These are phyloP conservation scores for Planococcus citri DNA, from an alignment of 1,140 invertebrate species.

Conservation along the genomic window DNA sequence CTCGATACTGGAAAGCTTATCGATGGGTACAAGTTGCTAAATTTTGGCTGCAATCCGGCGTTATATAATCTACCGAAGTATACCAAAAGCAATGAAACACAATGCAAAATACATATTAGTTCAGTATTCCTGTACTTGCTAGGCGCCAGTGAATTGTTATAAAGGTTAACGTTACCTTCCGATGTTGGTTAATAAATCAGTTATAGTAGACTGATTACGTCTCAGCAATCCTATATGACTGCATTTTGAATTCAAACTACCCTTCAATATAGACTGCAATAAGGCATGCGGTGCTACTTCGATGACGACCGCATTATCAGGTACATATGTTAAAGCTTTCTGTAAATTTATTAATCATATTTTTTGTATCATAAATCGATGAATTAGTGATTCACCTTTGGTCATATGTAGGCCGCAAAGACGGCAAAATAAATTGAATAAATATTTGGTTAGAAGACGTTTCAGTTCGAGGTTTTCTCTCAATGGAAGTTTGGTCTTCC, in stretches of 20 bases:
- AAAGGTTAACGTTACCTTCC: too few species aligned
- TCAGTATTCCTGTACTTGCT: too few species aligned
- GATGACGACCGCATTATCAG: slow-evolving; percentile 61
- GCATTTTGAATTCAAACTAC: slow-evolving; percentile 20
- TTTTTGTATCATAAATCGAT: too few species aligned
- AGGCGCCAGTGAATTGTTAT: too few species aligned
- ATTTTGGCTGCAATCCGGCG: slow-evolving; percentile 46
- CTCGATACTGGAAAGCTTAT: slow-evolving; percentile 55
- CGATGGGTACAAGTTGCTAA: slow-evolving; percentile 45
- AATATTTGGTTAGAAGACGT: too few species aligned
- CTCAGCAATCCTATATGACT: slow-evolving; percentile 17
- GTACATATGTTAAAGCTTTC: slow-evolving; percentile 62
- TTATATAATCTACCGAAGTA: slow-evolving; percentile 45
- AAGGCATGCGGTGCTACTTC: slow-evolving; percentile 44
- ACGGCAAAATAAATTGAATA: too few species aligned
- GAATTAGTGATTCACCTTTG: too few species aligned
- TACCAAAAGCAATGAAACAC: slow-evolving; percentile 30
- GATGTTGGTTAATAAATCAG: slow-evolving; percentile 22
- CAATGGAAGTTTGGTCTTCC: too few species aligned
- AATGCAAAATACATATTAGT: too few species aligned
- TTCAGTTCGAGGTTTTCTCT: too few species aligned
- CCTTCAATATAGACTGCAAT: slow-evolving; percentile 33
- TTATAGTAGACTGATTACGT: slow-evolving; percentile 14
- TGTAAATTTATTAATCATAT: slow-evolving; percentile 63
- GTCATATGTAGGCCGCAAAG: too few species aligned